Percentiles rank a stretch among this genome's conserved stretches.
Evolutionary conservation across 2,888 invertebrate genomes (phyloP).

Genomic region (Lutraria lutraria): DNA sequence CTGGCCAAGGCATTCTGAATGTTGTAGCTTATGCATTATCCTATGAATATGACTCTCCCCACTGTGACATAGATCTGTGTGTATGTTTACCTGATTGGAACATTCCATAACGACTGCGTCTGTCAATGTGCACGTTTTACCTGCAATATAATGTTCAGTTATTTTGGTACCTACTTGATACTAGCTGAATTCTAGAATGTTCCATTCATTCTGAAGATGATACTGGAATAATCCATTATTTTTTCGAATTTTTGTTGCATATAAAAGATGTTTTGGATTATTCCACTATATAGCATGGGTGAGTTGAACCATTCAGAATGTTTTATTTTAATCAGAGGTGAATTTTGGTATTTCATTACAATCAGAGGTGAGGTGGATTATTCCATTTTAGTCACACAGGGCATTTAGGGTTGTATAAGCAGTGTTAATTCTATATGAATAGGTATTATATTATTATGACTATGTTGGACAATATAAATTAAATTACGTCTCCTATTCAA

Average conservation of each 20-base stretch:
- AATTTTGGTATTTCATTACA: not conserved
- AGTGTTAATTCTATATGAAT: too few species aligned
- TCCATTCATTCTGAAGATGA: not conserved
- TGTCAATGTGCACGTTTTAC: too few species aligned
- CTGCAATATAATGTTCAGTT: too few species aligned
- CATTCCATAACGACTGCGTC: too few species aligned
- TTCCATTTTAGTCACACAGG: conserved; percentile 6
- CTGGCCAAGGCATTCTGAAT: too few species aligned
- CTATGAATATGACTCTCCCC: too few species aligned
- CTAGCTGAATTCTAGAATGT: not conserved
- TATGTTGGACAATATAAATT: too few species aligned
- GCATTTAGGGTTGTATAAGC: not conserved
- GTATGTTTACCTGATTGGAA: too few species aligned
- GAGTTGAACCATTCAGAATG: not conserved
- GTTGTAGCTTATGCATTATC: too few species aligned
- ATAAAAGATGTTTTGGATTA: not conserved
- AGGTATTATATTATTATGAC: too few species aligned
- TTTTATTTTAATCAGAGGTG: conserved; percentile 3
- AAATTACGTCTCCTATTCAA: too few species aligned
- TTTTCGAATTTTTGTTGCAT: not conserved
- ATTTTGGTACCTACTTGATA: not conserved
- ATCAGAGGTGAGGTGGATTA: not conserved
- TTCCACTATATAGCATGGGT: not conserved
- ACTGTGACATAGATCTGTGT: too few species aligned
- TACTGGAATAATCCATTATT: not conserved